Evolutionary conservation across 2,113 vertebrate species (phyloP), one percentile per base, ranked within the genome.

Genomic region (Piprites chloris): DNA sequence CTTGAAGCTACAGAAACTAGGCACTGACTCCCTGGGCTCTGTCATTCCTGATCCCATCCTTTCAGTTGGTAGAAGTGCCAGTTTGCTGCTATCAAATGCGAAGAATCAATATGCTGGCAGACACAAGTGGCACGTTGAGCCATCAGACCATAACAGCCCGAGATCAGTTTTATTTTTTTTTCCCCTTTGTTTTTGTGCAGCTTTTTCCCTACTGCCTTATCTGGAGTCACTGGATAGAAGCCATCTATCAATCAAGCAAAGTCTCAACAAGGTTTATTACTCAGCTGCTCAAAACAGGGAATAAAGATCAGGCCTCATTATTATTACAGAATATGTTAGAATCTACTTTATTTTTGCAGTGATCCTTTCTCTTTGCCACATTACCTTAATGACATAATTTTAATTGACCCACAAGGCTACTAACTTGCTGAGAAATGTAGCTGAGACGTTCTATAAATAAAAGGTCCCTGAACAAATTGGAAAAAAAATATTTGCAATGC

Each of bases 91-190:
- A 97, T 93, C 94, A 95, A 96, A 97, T 93, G 90, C 82, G 92
- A 91, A 75, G 92, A 96, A 97, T 97, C 93, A 94, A 95, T 96
- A 95, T 95, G 92, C 96, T 96, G 97, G 89, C 96, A 97, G 92
- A 84, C 89, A 95, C 76, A 65, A 88, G 87, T n/a, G 93, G 91
- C 82, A 74, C 59, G 32, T 89, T 95, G 92, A 97, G 92, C 89
- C 95, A 95, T 84, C 84, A 95, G 95, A 96, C 89, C 95, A 78
- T 93, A 94, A 88, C 92, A 95, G 95, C 58, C 93, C 91, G 85
- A 93, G 92, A 96, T 87, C 82, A 35, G 79, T 69, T 94, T 86
- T 78, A 32, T 88, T 93, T 87, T 94, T 37, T 37, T 94, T 90
- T 42, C 50, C 61, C 39, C 69, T 66, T 92, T 93, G 74, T 87